Base-by-base conservation (phyloP, 1,140 invertebrate species). In the Drosophila guanche region DNA sequence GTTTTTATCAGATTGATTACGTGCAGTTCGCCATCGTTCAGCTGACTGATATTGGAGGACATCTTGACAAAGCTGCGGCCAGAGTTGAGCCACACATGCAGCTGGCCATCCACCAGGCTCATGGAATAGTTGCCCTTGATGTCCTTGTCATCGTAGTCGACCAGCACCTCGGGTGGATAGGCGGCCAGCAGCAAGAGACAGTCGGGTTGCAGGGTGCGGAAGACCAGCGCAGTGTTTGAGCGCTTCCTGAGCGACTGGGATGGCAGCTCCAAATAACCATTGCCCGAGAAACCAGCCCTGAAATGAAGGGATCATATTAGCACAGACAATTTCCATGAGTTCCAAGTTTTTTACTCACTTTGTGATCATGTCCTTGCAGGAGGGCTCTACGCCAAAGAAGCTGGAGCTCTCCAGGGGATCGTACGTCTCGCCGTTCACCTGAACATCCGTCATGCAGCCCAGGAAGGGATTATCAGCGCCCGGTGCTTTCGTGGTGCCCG, bases 391-490 rank as follows among this genome's bases (percentile, higher is more conserved):
- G 0, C 96, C 97, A 81, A 95, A 95, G 80, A 94, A 95, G 10
- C 94, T 92, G 41, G 95, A 93, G 12, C 93, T 93, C 60, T 94
- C 93, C 46, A 93, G 69, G 10, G 93, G 91, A 77, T 94, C 92
- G 58, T 93, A 93, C 0, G 92, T 92, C 74, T 91, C 93, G 2
- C 95, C 93, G 70, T 96, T 95, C 0, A 97, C 94, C 47, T 95
- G 93, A 2, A 98, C 92, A 54, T 96, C 95, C 10, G 95, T 95
- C 92, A 98, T 94, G 81, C 97, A 98, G 5, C 97, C 97, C 16
- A 97, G 92, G 89, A 97, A 95, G 1, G 95, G 94, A 58, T 93
- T 91, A 29, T 93, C 92, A 1, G 93, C 85, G 0, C 92, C 92
- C 4, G 93, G 86, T 20, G 92, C 85, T 40, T 90, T 90, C 0